Conservation (phyloP, 2,113 vertebrate species). For the Ivindomyrus marchei region DNA sequence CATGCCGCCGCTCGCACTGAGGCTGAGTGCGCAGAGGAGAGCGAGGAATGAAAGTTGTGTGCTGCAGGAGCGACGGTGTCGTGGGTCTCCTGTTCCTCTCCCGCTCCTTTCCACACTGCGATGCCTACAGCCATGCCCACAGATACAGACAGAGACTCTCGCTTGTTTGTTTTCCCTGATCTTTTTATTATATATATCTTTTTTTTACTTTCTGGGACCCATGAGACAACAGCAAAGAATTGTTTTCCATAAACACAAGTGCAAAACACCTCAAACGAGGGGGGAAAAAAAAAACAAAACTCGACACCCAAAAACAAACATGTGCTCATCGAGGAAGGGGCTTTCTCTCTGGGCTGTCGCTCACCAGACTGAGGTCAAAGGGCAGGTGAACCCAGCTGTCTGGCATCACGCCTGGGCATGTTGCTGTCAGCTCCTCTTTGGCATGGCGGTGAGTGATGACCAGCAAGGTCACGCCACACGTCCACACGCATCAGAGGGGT, state of each 20-base stretch:
- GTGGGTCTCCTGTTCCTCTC: slow-evolving; percentile 1
- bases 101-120: slow-evolving; percentile 28
- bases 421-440: not conserved
- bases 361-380: not conserved
- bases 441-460: not conserved
- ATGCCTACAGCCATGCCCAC: slow-evolving; percentile 50
- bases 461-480: not conserved
- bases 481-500: not conserved
- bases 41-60: slow-evolving; percentile 8
- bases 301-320: not conserved
- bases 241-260: slow-evolving; percentile 47
- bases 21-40: not conserved
- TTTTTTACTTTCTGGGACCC: slow-evolving; percentile 49
- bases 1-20: not conserved
- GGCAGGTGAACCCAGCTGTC: slow-evolving; percentile 15
- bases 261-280: slow-evolving; percentile 40
- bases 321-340: not conserved
- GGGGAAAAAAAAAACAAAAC: slow-evolving; percentile 8
- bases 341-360: not conserved
- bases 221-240: slow-evolving; percentile 18
- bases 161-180: slow-evolving; percentile 19
- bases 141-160: slow-evolving; percentile 42
- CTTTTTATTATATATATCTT: slow-evolving; percentile 28
- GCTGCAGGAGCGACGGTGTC: not conserved
- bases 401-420: not conserved